Percentiles rank a stretch among this genome's conserved stretches.
Conservation (phyloP, 2,797 vertebrate species). For the Pachyuromys duprasi region DNA sequence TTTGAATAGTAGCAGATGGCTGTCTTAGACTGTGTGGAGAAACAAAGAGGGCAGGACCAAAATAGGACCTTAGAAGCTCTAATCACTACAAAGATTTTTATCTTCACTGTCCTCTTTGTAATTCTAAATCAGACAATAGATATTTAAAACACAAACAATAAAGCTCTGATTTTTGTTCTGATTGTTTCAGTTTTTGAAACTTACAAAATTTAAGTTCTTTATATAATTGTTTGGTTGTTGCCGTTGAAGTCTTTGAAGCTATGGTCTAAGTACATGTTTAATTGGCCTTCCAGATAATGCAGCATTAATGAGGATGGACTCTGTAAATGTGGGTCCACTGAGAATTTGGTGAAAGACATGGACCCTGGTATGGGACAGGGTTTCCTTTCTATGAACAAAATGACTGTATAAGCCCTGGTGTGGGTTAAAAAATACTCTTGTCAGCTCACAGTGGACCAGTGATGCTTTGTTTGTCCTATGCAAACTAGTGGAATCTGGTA, state of each 20-base stretch:
- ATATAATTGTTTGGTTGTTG: neutral
- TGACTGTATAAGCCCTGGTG: neutral
- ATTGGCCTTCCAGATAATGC: neutral
- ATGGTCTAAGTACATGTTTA: neutral
- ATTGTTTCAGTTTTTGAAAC: conserved; percentile 38
- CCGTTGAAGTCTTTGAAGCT: neutral
- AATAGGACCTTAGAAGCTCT: neutral
- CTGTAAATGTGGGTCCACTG: neutral
- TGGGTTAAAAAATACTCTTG: neutral
- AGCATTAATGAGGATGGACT: neutral
- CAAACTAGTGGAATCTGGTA: neutral
- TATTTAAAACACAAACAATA: neutral
- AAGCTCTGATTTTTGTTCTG: conserved; percentile 24
- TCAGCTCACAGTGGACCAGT: neutral
- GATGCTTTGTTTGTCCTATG: neutral
- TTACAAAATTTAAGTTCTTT: conserved; percentile 20
- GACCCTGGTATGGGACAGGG: neutral
- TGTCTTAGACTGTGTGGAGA: conserved; percentile 25
- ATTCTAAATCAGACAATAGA: conserved; percentile 45
- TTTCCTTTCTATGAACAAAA: conserved; percentile 16
- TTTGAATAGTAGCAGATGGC: conserved; percentile 15
- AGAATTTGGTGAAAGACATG: neutral
- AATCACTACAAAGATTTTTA: conserved; percentile 50
- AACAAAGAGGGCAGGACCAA: conserved; percentile 13
- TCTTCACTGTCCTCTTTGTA: neutral